Percentiles rank a stretch among this genome's conserved stretches.
These are phyloP conservation scores for Arion vulgaris DNA, from an alignment of 1,140 invertebrate species.

Conservation along the genomic window DNA sequence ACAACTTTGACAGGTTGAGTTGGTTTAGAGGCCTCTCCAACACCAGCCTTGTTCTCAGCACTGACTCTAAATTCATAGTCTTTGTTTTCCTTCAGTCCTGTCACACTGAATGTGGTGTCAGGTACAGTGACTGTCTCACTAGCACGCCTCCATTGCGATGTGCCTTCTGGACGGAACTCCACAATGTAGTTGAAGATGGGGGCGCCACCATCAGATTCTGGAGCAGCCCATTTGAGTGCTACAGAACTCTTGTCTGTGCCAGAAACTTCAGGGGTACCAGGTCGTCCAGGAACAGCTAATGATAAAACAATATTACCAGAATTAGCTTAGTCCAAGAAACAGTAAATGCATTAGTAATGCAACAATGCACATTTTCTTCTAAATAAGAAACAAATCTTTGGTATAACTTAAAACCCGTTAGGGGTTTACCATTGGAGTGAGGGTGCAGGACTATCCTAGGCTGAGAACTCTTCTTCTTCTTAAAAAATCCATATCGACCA, in stretches of 20 bases:
- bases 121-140: conserved; percentile 55
- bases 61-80: conserved; percentile 94
- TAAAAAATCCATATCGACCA: too few relatives aligned
- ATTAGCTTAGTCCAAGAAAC: too few relatives aligned
- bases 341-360: too few relatives aligned
- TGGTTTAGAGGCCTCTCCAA: conserved; percentile 91
- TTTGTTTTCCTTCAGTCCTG: conserved; percentile 90
- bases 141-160: conserved; percentile 62
- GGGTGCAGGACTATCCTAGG: too few relatives aligned
- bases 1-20: conserved; percentile 61
- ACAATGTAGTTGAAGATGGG: conserved; percentile 97
- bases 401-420: too few relatives aligned
- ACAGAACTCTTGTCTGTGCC: conserved; percentile 97
- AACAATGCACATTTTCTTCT: too few relatives aligned
- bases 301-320: too few relatives aligned
- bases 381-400: too few relatives aligned
- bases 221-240: conserved; percentile 92
- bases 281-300: conserved; percentile 80
- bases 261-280: conserved; percentile 86
- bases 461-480: too few relatives aligned
- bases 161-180: conserved; percentile 60
- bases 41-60: conserved; percentile 97
- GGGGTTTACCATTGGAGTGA: too few relatives aligned
- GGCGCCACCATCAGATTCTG: conserved; percentile 90
- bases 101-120: conserved; percentile 77